These are phyloP conservation scores for Colinus virginianus DNA, from an alignment of 2,113 vertebrate genomes.

Conservation along the genomic window DNA sequence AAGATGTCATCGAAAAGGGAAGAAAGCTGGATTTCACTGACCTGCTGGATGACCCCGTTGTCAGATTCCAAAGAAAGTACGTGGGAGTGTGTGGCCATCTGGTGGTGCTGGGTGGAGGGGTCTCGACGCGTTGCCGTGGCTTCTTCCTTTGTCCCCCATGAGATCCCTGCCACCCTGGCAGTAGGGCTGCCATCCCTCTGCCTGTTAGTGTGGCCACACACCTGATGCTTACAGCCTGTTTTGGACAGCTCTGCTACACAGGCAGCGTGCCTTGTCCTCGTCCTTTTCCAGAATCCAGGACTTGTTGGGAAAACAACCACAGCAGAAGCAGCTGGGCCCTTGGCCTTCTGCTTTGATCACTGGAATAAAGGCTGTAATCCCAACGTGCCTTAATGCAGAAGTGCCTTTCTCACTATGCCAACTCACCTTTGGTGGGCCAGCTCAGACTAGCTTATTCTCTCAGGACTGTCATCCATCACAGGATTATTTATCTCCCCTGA, in stretches of 20 bases:
- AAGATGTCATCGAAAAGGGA: constrained; percentile 81
- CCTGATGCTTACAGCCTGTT: neutral
- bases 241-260: neutral
- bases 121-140: fast-evolving
- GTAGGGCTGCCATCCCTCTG: neutral
- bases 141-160: neutral
- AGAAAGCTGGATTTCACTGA: constrained; percentile 79
- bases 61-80: constrained; percentile 83
- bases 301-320: neutral
- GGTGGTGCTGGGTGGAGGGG: fast-evolving
- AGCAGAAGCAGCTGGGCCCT: neutral
- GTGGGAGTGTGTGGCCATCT: neutral
- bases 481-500: neutral
- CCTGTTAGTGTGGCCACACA: fast-evolving
- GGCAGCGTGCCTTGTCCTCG: neutral
- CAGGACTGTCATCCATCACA: neutral
- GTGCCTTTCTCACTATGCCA: neutral
- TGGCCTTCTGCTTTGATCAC: neutral
- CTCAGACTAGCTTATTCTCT: neutral
- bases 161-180: neutral
- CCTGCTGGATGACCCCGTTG: constrained; percentile 79
- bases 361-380: neutral
- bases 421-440: neutral
- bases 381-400: neutral
- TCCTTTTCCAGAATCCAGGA: neutral